phyloP scores from a whole-genome alignment of 2,888 invertebrate genomes.

The Acanthoscelides obtectus region DNA sequence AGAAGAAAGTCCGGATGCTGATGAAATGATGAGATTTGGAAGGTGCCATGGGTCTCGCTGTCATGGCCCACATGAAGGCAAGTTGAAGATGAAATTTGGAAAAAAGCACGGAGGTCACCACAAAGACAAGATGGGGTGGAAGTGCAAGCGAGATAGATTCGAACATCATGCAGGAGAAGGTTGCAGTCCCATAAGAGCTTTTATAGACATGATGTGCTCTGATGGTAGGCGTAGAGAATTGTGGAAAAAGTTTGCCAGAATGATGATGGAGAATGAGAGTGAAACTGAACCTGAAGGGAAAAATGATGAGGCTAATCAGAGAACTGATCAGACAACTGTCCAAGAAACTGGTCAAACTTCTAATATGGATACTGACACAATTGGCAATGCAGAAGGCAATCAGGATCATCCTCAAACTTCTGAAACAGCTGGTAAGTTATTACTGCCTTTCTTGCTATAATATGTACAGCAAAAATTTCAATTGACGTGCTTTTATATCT shows the following conservation, averaged over 20 bases:
- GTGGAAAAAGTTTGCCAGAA: not conserved
- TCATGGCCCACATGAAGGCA: not conserved
- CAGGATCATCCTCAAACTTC: not conserved
- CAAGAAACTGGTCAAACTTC: not conserved
- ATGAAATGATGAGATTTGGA: not conserved
- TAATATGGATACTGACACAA: not conserved
- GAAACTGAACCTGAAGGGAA: not conserved
- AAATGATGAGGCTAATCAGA: not conserved
- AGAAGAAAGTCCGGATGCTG: not conserved
- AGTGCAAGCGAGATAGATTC: not conserved
- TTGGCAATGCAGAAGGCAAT: not conserved
- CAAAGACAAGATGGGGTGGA: not conserved
- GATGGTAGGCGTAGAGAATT: not conserved
- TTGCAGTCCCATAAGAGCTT: not conserved
- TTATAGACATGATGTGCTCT: not conserved
- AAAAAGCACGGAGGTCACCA: not conserved
- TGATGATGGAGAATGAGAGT: not conserved
- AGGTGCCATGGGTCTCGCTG: not conserved
- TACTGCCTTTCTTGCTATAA: too few relatives aligned
- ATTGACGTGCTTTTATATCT: too few relatives aligned
- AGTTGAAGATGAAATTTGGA: not conserved
- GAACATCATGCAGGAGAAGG: not conserved
- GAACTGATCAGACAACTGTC: not conserved
- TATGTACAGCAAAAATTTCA: too few relatives aligned
- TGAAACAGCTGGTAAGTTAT: not conserved